Evolutionary conservation across 1,140 invertebrate genomes (phyloP), one percentile per base, ranked within the genome.

Genomic region (Chironomus tepperi): DNA sequence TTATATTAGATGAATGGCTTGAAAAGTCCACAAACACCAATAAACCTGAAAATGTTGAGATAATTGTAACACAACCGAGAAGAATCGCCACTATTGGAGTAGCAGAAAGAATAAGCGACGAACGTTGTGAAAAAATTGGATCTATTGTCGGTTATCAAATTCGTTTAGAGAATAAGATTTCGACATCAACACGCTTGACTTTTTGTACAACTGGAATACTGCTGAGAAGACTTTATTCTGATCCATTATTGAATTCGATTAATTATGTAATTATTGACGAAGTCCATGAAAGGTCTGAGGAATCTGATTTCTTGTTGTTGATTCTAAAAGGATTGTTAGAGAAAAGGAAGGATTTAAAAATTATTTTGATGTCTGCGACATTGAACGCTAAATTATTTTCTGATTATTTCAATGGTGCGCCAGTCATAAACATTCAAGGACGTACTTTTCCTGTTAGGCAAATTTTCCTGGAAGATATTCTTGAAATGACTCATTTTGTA

Each of bases 141-240:
- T 86, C 89, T 75, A 88, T 89, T 21, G 86, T 96, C 34, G 95
- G 95, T 7, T 97, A 96, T 84, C 93, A 96, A 87, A 89, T 88
- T 83, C 86, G 90, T 83, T 81, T 93, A 80, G 88, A 94, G 84
- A 88, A 90, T 83, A 90, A 93, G 87, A 83, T 91, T 21, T 89
- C 92, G 74, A 80, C 84, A 0, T 89, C 89, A 81, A 98, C 95
- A 0, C 85, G 94, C 19, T 81, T 94, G 1, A 89, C 87, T 18
- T 98, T 96, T 83, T 97, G 95, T 80, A 97, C 96, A 0, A 96
- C 93, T 15, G 96, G 95, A 75, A 95, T 97, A 75, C 82, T 98
- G 21, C 79, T 97, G 42, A 86, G 93, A 72, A 88, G 92, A 75
- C 82, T 98, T 34, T 89, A 93, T 77, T 85, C 86, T n/a, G 89